Percentiles rank a stretch among this genome's conserved stretches.
Evolutionary conservation across 2,113 vertebrate species (phyloP).

Genomic region (Myxocyprinus asiaticus): DNA sequence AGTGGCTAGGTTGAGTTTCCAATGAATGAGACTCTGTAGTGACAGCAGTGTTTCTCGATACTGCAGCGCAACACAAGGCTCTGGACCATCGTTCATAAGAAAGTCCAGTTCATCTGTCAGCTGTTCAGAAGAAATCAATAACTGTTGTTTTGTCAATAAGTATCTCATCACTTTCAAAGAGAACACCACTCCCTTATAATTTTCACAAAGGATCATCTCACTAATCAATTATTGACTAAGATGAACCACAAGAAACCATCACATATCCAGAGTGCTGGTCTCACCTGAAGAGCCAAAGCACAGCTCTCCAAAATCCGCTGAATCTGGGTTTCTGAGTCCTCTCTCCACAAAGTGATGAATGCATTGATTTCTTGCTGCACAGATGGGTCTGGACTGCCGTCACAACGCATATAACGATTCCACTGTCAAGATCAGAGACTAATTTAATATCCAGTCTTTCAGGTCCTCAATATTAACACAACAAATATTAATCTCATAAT

Average conservation of each 20-base stretch:
- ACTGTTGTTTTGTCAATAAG: too few relatives aligned
- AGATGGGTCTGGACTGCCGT: constrained; percentile 85
- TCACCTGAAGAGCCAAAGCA: constrained; percentile 76
- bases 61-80: constrained; percentile 51
- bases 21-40: constrained; percentile 77
- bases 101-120: constrained; percentile 81
- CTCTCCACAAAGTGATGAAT: constrained; percentile 85
- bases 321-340: constrained; percentile 75
- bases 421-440: constrained; percentile 74
- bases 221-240: too few relatives aligned
- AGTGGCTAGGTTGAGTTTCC: constrained; percentile 75
- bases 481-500: too few relatives aligned
- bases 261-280: too few relatives aligned
- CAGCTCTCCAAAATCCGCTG: constrained; percentile 75
- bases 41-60: constrained; percentile 73
- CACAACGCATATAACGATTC: constrained; percentile 83
- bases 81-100: constrained; percentile 70
- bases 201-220: too few relatives aligned
- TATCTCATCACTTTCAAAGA: too few relatives aligned
- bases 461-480: background rate
- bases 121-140: constrained; percentile 65
- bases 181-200: too few relatives aligned
- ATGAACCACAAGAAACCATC: too few relatives aligned
- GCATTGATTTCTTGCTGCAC: constrained; percentile 82
- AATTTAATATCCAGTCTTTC: background rate